Conservation (phyloP, 1,140 invertebrate genomes). For the Listronotus bonariensis region DNA sequence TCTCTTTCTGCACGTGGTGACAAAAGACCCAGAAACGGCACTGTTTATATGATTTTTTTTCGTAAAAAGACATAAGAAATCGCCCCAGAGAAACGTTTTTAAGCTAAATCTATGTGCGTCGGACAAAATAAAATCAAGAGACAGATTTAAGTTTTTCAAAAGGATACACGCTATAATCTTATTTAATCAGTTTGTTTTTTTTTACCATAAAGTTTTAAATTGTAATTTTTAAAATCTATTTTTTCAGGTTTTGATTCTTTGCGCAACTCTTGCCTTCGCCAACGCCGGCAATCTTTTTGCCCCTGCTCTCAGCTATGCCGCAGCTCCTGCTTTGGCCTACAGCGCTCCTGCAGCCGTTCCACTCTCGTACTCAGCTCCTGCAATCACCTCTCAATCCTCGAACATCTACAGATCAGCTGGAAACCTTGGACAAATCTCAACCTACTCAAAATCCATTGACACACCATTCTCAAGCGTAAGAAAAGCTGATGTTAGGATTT, state of each 20-base stretch:
- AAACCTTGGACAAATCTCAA: constrained; percentile 67
- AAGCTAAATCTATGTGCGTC: too few species aligned
- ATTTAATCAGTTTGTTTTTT: too few species aligned
- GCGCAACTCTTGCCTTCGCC: constrained; percentile 68
- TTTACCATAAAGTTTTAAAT: too few species aligned
- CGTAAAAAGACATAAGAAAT: too few species aligned
- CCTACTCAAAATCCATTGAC: constrained; percentile 67
- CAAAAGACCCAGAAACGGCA: too few species aligned
- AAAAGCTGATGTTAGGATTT: constrained; percentile 66
- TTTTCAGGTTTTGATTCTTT: constrained; percentile 65
- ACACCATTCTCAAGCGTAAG: constrained; percentile 71
- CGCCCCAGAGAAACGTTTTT: too few species aligned
- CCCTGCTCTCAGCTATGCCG: constrained; percentile 46
- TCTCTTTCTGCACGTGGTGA: too few species aligned
- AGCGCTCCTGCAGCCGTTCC: constrained; percentile 55
- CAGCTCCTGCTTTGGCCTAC: constrained; percentile 36
- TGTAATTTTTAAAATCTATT: constrained; percentile 50
- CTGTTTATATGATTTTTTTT: too few species aligned
- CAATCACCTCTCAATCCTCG: constrained; percentile 63
- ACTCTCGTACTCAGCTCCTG: constrained; percentile 43
- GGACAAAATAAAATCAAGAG: too few species aligned
- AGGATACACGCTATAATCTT: too few species aligned
- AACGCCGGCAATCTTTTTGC: constrained; percentile 64
- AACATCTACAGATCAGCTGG: constrained; percentile 67
- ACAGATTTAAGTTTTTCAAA: too few species aligned